Percentiles rank a stretch among this genome's conserved stretches.
phyloP scores from a whole-genome alignment of 2,888 invertebrate genomes.

The Parasteatoda lunata region DNA sequence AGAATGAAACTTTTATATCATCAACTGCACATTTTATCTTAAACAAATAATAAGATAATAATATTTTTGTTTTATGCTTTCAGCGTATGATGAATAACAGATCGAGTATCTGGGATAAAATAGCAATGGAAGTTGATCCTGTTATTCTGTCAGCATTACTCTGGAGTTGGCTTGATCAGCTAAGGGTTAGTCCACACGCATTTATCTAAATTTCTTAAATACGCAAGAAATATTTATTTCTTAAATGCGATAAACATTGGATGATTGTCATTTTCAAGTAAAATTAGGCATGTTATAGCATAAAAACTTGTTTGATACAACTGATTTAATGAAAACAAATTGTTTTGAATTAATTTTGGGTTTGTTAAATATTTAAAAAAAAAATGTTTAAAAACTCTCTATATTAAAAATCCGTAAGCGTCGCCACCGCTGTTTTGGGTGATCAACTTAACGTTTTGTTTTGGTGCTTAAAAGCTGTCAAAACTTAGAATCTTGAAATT shows the following conservation, averaged over 20 bases:
- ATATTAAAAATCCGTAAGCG: too few relatives aligned
- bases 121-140: conserved; percentile 81
- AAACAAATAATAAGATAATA: background rate
- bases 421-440: too few relatives aligned
- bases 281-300: background rate
- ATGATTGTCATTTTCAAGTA: background rate
- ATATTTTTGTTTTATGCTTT: conserved; percentile 15
- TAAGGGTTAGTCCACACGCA: conserved; percentile 76
- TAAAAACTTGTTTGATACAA: background rate
- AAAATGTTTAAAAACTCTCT: too few relatives aligned
- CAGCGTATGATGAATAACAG: conserved; percentile 80
- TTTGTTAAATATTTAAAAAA: background rate
- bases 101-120: conserved; percentile 80
- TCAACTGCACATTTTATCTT: background rate
- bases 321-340: background rate
- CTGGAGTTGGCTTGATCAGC: conserved; percentile 85
- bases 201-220: background rate
- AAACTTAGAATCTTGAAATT: too few relatives aligned
- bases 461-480: too few relatives aligned
- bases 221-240: background rate
- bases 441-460: too few relatives aligned
- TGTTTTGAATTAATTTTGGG: background rate
- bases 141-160: conserved; percentile 79
- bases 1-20: too few relatives aligned
- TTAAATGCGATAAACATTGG: background rate